Evolutionary conservation across 2,888 invertebrate species (phyloP).

Genomic region (Automeris io): DNA sequence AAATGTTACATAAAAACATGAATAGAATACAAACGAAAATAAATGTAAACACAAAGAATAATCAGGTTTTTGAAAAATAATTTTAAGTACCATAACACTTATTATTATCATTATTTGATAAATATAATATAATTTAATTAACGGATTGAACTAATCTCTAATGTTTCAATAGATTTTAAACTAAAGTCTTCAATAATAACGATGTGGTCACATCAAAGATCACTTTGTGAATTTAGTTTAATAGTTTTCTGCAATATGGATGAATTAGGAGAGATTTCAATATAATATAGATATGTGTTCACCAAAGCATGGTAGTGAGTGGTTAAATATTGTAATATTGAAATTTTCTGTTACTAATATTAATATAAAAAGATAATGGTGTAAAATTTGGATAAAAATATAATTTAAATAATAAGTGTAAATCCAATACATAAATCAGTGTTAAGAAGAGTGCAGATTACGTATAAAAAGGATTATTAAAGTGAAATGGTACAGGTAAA

Average conservation of each 20-base stretch:
- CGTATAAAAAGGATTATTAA: background rate
- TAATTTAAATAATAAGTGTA: background rate
- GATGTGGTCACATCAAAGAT: background rate
- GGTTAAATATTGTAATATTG: background rate
- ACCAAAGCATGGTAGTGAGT: constrained; percentile 17
- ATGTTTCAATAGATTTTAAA: too few relatives aligned
- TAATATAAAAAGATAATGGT: background rate
- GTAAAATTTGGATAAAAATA: background rate
- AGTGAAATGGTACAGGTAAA: background rate
- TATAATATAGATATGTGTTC: constrained; percentile 19
- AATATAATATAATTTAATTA: background rate
- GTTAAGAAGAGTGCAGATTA: too few relatives aligned
- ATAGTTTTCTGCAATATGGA: background rate
- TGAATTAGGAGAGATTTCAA: background rate
- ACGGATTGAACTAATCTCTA: too few relatives aligned
- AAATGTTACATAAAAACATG: too few relatives aligned
- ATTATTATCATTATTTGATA: background rate
- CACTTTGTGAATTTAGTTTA: background rate
- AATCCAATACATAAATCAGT: background rate
- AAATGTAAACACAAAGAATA: too few relatives aligned
- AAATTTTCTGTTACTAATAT: background rate
- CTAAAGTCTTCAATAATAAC: background rate
- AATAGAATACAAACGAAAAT: too few relatives aligned
- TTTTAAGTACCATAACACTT: too few relatives aligned
- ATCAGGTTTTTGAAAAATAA: too few relatives aligned